A percentile compares a stretch with the other conserved stretches of the same genome.
These are phyloP conservation scores for Littorina saxatilis DNA, from an alignment of 1,140 invertebrate genomes.

Conservation along the genomic window DNA sequence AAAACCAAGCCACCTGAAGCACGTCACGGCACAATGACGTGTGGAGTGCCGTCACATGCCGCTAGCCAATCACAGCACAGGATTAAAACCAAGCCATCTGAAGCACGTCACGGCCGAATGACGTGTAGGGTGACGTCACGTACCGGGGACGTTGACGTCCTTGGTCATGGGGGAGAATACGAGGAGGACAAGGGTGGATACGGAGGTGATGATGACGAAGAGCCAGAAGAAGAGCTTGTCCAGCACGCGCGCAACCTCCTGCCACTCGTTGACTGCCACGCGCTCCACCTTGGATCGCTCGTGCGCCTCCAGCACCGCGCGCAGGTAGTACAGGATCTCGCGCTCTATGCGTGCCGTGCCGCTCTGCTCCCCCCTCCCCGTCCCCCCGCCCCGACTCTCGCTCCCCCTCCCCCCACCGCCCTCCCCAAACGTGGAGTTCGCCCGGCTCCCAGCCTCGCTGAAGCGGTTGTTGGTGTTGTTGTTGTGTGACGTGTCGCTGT, in stretches of 20 bases:
- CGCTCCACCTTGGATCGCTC: constrained; percentile 55
- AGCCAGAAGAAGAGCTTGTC: constrained; percentile 64
- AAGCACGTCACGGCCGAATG: no score
- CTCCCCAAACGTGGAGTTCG: not conserved
- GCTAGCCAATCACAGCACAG: no score
- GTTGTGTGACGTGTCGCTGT: not conserved
- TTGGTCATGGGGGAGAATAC: constrained; percentile 68
- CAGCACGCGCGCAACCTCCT: constrained; percentile 65
- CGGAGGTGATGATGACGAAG: constrained; percentile 57
- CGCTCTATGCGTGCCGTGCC: constrained; percentile 51
- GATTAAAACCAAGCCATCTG: no score
- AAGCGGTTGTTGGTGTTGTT: not conserved
- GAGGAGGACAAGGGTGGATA: constrained; percentile 60
- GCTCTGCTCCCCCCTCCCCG: not conserved
- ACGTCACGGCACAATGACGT: no score
- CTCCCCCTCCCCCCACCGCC: constrained; percentile 46
- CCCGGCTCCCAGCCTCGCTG: not conserved
- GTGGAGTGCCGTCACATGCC: no score
- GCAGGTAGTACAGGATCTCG: constrained; percentile 63
- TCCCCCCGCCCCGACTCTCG: constrained; percentile 39
- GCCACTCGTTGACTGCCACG: constrained; percentile 62
- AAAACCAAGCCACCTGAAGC: no score
- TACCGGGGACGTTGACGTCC: constrained; percentile 40
- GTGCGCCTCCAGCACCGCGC: constrained; percentile 58
- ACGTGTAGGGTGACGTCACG: constrained; percentile 17